Base-by-base conservation (phyloP, 2,113 vertebrate genomes). In the Dipodomys ordii region DNA sequence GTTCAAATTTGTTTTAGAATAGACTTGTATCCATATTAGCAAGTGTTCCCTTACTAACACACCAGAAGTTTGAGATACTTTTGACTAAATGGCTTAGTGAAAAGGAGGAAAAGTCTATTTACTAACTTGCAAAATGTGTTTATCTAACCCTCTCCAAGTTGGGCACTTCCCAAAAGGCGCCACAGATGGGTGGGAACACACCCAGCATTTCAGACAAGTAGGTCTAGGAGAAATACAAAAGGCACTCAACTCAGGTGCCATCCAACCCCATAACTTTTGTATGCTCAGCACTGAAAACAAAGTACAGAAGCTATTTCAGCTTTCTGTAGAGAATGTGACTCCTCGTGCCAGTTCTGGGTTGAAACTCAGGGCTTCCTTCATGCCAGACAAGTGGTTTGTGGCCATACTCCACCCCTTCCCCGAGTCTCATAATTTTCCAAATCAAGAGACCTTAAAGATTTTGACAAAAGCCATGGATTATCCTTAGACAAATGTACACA, bases 231-330 rank as follows among this genome's bases (percentile, higher is more conserved):
- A 39, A 44, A 5, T 13, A 28, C 10, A 86, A 22, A 79, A 18
- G 53, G 6, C 15, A 9, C 12, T 8, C 0, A 1, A 3, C 4
- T 8, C 8, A 69, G 22, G 49, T n/a, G 6, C 27, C 9, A 2
- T 23, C 27, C 76, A 35, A 19, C 2, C 49, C 35, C 39, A 35
- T 5, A n/a, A 25, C 8, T 11, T 15, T 23, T 30, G 9, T 1
- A 16, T 0, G 6, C 22, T 10, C 7, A 35, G 62, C 7, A 12
- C 13, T 49, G 35, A 69, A 77, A 83, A 64, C 25, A 30, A 87
- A 80, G 25, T 27, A 12, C 0, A 44, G 22, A n/a, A 62, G 60
- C 10, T 44, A 28, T 2, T 4, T n/a, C 3, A 68, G 49, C 32
- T 71, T 16, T 7, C 25, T 6, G 3, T 0, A 60, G 46, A 60